Evolutionary conservation across 1,140 invertebrate species (phyloP).

Genomic region (Armadillidium nasatum): DNA sequence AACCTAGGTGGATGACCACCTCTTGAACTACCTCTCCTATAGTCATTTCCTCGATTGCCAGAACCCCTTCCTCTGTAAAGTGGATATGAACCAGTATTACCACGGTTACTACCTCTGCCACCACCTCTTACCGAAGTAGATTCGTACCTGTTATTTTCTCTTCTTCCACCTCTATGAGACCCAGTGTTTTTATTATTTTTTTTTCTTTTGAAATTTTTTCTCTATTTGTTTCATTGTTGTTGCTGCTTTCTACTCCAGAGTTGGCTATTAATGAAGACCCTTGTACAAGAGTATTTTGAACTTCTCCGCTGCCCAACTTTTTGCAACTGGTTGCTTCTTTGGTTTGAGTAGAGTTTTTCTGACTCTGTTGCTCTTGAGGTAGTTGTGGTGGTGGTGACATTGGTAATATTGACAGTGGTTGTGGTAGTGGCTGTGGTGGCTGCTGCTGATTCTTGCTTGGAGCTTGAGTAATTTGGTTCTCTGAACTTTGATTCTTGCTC

Average conservation of each 20-base stretch:
- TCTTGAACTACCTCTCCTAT: constrained; percentile 25
- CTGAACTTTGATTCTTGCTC: neutral
- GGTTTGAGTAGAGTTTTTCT: neutral
- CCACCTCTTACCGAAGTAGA: neutral
- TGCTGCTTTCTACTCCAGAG: constrained; percentile 34
- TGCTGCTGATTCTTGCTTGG: neutral
- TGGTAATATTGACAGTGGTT: constrained; percentile 27
- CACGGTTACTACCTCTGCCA: neutral
- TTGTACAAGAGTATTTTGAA: constrained; percentile 32
- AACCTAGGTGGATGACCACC: constrained; percentile 40
- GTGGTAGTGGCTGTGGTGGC: neutral
- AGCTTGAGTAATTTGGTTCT: neutral
- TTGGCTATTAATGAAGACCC: constrained; percentile 44
- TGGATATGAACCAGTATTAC: constrained; percentile 15
- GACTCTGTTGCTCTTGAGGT: neutral
- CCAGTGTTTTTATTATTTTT: constrained; percentile 1
- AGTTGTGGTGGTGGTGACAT: constrained; percentile 30
- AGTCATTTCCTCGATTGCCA: constrained; percentile 27
- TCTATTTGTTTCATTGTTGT: neutral
- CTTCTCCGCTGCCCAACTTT: neutral
- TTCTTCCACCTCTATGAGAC: constrained; percentile 33
- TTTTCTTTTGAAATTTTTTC: neutral
- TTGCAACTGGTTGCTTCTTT: neutral
- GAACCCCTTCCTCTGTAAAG: constrained; percentile 11
- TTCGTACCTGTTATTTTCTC: neutral